Base-by-base conservation (phyloP, 2,797 vertebrate genomes). In the Lindbergichthys nudifrons region DNA sequence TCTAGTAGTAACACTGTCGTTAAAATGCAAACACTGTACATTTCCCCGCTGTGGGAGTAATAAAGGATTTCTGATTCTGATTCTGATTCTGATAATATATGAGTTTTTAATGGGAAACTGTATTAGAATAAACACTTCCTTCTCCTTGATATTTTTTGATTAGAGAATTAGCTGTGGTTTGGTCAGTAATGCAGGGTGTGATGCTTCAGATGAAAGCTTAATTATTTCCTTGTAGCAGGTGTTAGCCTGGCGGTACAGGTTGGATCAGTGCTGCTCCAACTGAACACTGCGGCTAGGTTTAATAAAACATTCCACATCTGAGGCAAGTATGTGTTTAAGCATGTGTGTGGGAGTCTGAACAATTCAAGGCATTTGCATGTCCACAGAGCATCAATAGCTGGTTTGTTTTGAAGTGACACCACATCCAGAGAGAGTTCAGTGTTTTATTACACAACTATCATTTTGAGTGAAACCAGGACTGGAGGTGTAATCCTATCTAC, bases 281-380 rank as follows among this genome's bases (percentile, higher is more conserved):
- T 30, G 64, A 18, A 69, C 50, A 36, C 0, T 45, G 58, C 64
- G 79, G 48, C 77, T 56, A 23, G 0, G 7, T 13, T 12, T 43
- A 26, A 47, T 10, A 6, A 60, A 78, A 77, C 82, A 83, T 85
- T 80, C 79, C 78, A 60, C 10, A 43, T 70, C 6, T 21, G 56
- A 70, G 10, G 2, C 10, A 2, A 47, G 60, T 63, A 48, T 81
- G 52, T 69, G 52, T 63, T 66, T 43, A 41, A 65, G 53, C 66
- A 11, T 64, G 59, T 15, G 59, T 39, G 56, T 81, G 71, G 79
- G 80, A 51, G 79, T 84, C 76, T 74, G 60, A 56, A 64, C 32
- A 46, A 80, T 61, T 48, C 3, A 32, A 70, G 65, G 70, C 26
- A 83, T 84, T 39, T 58, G 19, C 43, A 43, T 58, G 48, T 10